Evolutionary conservation across 2,797 vertebrate species (phyloP), one percentile per base, ranked within the genome.

Genomic region (Rachycentron canadum): DNA sequence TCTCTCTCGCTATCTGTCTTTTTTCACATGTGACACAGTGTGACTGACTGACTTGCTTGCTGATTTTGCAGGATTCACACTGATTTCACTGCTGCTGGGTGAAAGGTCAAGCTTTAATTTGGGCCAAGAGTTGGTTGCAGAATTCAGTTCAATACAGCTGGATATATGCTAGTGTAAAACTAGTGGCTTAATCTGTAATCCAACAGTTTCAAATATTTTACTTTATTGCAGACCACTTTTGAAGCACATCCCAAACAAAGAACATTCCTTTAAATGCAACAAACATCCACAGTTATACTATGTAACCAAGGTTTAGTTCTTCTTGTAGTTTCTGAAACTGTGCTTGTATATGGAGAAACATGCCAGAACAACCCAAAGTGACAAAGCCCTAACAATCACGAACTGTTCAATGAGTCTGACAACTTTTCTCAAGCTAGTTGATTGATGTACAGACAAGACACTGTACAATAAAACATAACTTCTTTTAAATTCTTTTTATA

Each of bases 1-100:
- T 41, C 67, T 50, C 21, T 67, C 50, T 50, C 61, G n/a, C n/a
- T n/a, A n/a, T n/a, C n/a, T n/a, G n/a, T n/a, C n/a, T n/a, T n/a
- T n/a, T 41, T 80, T 78, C 43, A 67, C 81, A 77, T 52, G 80
- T 84, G 72, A 89, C 81, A 76, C 23, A 73, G 57, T 17, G 36
- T 78, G 85, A 63, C 57, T 65, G 49, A 72, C 68, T 82, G 65
- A 71, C 63, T 71, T 69, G 61, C 60, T 26, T 58, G 40, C 66
- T 83, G 30, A 84, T 50, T 34, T 64, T 75, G 67, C 60, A 55
- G 60, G 59, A 72, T 78, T 80, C 68, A 78, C 64, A 83, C 58
- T 77, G 59, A 63, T 73, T 83, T 16, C 36, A 40, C n/a, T 32
- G 43, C 14, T 60, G 32, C 57, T 56, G 30, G 7, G 21, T 72